These are phyloP conservation scores for Kobus ellipsiprymnus DNA, from an alignment of 2,113 vertebrate genomes.

Conservation along the genomic window DNA sequence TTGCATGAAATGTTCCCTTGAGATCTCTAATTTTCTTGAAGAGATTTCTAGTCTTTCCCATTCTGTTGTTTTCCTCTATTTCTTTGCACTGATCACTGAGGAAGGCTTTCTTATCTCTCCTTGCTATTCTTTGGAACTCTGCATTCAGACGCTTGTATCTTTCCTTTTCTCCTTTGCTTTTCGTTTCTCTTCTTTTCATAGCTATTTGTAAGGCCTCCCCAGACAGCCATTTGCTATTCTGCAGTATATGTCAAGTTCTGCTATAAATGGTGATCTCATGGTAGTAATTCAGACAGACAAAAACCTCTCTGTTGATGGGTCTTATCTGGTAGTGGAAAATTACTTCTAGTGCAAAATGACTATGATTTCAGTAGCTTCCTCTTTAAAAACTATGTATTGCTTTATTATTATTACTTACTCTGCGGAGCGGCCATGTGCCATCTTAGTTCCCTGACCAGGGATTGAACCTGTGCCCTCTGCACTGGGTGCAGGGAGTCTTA, in stretches of 20 bases:
- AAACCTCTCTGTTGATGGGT: background rate
- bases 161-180: too few relatives aligned
- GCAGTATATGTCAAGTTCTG: background rate
- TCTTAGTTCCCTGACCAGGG: background rate
- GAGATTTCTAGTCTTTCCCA: too few relatives aligned
- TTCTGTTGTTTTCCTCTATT: too few relatives aligned
- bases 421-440: fast-evolving
- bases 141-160: too few relatives aligned
- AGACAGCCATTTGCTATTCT: too few relatives aligned
- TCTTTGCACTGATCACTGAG: too few relatives aligned
- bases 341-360: background rate
- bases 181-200: too few relatives aligned
- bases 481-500: background rate
- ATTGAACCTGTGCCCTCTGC: background rate
- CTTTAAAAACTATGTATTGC: background rate
- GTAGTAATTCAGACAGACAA: background rate
- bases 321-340: background rate
- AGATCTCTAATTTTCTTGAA: too few relatives aligned
- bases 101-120: too few relatives aligned
- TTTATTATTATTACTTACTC: background rate
- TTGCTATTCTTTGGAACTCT: too few relatives aligned
- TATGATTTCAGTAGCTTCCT: background rate
- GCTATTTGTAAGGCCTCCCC: too few relatives aligned
- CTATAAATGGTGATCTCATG: background rate
- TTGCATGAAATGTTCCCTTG: too few relatives aligned